A percentile compares a stretch with the other conserved stretches of the same genome.
These are phyloP conservation scores for Anseranas semipalmata DNA, from an alignment of 2,113 vertebrate species.

Conservation along the genomic window DNA sequence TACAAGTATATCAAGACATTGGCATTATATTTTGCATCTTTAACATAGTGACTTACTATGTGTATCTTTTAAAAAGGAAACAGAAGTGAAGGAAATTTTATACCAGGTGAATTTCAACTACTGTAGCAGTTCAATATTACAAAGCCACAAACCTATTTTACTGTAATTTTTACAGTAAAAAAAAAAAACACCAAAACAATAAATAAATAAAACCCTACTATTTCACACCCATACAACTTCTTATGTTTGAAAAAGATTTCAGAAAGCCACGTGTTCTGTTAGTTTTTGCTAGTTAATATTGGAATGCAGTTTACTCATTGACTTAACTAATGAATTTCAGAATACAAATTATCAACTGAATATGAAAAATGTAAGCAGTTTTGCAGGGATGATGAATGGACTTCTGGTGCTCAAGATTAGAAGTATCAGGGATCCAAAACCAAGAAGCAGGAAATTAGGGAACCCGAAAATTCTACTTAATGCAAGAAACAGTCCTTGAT, in stretches of 20 bases:
- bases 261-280: slow-evolving; percentile 38
- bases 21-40: neutral
- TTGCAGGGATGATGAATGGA: neutral
- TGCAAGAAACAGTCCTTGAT: neutral
- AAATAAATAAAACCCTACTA: too few species aligned
- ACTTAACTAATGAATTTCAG: neutral
- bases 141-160: slow-evolving; percentile 11
- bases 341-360: neutral
- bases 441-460: too few species aligned
- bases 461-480: slow-evolving; percentile 6
- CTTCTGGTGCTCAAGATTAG: neutral
- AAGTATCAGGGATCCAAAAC: neutral
- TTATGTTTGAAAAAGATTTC: neutral
- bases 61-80: neutral
- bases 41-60: neutral
- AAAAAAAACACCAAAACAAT: too few species aligned
- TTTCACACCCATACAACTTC: neutral
- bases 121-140: neutral
- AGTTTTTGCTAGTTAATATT: neutral
- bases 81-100: neutral
- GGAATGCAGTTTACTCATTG: slow-evolving; percentile 26
- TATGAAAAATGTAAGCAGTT: neutral
- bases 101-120: neutral
- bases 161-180: neutral
- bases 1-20: neutral